These are phyloP conservation scores for Agelas oroides DNA, from an alignment of 37 sponge, comb jelly and placozoan genomes.

Conservation along the genomic window DNA sequence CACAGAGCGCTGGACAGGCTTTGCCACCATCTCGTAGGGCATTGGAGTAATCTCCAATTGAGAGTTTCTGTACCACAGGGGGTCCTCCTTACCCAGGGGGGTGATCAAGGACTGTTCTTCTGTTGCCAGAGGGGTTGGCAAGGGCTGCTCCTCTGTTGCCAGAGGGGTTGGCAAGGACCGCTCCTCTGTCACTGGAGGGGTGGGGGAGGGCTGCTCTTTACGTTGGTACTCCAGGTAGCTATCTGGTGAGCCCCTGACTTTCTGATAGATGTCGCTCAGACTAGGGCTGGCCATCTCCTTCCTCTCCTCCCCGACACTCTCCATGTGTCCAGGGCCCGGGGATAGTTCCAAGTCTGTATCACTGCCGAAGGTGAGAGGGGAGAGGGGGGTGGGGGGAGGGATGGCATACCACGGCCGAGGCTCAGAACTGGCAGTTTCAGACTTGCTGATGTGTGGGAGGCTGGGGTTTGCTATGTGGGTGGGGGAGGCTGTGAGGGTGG, in stretches of 20 bases:
- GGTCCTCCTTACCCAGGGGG: neutral
- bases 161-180: neutral
- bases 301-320: neutral
- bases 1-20: neutral
- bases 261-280: neutral
- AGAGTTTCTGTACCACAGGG: constrained; percentile 17
- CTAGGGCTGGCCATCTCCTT: neutral
- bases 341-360: neutral
- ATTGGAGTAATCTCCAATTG: neutral
- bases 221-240: neutral
- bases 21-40: neutral
- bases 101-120: too few species aligned
- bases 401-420: constrained; percentile 4
- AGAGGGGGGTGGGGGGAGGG: constrained; percentile 14
- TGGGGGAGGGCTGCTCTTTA: neutral
- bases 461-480: neutral
- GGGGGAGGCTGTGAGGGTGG: neutral
- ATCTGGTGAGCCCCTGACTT: neutral
- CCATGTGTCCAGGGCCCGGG: neutral
- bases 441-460: neutral
- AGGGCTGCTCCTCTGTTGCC: neutral
- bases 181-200: neutral
- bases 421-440: neutral
- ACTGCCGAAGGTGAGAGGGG: constrained; percentile 11
- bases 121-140: neutral